phyloP scores from a whole-genome alignment of 2,888 invertebrate species.

The Hanleya hanleyi region DNA sequence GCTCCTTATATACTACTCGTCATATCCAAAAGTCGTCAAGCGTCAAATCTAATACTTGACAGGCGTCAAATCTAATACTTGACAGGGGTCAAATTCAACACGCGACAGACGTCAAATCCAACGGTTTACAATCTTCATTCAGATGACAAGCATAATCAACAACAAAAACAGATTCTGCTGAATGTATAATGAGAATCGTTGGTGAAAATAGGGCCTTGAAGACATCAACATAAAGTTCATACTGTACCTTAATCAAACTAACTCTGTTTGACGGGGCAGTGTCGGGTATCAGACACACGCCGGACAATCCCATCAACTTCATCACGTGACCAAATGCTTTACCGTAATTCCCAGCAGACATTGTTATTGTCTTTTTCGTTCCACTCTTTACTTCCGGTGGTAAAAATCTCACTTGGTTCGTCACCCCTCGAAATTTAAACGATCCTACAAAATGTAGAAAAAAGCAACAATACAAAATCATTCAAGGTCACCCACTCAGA shows the following conservation, averaged over 20 bases:
- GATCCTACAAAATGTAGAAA: conserved; percentile 53
- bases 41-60: too few relatives aligned
- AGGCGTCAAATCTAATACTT: too few relatives aligned
- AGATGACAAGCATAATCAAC: too few relatives aligned
- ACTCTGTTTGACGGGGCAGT: conserved; percentile 64
- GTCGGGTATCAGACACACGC: conserved; percentile 65
- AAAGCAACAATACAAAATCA: neutral
- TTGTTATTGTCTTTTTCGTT: conserved; percentile 56
- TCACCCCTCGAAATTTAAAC: conserved; percentile 69
- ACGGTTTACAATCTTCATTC: too few relatives aligned
- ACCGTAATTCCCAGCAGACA: conserved; percentile 73
- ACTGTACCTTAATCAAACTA: conserved; percentile 55
- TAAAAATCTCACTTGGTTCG: conserved; percentile 61
- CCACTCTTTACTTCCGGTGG: conserved; percentile 43
- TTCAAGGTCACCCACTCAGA: too few relatives aligned
- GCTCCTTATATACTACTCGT: too few relatives aligned
- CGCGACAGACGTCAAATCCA: too few relatives aligned
- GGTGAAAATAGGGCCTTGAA: too few relatives aligned
- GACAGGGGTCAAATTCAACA: too few relatives aligned
- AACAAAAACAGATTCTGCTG: too few relatives aligned
- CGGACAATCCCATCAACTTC: conserved; percentile 43
- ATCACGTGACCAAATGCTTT: conserved; percentile 68
- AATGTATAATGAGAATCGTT: too few relatives aligned
- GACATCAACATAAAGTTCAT: neutral
- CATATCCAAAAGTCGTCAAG: too few relatives aligned